phyloP scores from a whole-genome alignment of 2,797 vertebrate genomes.

The Tauraco hartlaubi region DNA sequence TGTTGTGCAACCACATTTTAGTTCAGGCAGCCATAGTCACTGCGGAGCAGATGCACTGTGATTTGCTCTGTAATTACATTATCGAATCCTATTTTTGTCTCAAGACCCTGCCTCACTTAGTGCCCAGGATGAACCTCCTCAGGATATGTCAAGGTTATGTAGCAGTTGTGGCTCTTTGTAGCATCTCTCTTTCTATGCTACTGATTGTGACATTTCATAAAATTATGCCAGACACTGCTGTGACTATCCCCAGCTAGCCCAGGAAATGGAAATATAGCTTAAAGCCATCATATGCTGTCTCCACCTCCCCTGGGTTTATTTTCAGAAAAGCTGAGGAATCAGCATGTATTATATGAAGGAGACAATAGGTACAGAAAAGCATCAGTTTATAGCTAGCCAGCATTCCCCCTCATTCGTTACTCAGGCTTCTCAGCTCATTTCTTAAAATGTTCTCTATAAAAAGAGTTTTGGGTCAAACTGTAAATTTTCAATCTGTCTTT shows the following conservation, averaged over 20 bases:
- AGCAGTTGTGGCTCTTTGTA: not conserved
- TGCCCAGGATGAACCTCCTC: not conserved
- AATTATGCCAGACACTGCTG: not conserved
- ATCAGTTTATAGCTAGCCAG: not conserved
- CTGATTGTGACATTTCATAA: not conserved
- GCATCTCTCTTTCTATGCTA: not conserved
- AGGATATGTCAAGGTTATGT: not conserved
- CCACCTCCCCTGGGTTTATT: not conserved
- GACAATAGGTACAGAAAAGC: not conserved
- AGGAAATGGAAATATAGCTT: slow-evolving; percentile 24
- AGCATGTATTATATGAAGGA: not conserved
- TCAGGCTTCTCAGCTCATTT: not conserved
- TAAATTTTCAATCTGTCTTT: slow-evolving; percentile 14
- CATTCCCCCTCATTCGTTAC: not conserved
- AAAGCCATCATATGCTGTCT: not conserved
- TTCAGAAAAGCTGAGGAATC: not conserved
- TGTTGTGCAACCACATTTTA: not conserved
- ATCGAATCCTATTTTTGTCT: not conserved
- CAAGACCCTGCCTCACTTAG: not conserved
- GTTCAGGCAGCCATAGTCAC: not conserved
- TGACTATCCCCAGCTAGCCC: not conserved
- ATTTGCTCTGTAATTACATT: slow-evolving; percentile 14
- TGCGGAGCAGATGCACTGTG: not conserved
- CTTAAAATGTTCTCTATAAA: slow-evolving; percentile 10
- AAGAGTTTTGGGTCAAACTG: slow-evolving; percentile 11